These are phyloP conservation scores for Hirtodrosophila alboralis DNA, from an alignment of 2,888 invertebrate genomes.

Conservation along the genomic window DNA sequence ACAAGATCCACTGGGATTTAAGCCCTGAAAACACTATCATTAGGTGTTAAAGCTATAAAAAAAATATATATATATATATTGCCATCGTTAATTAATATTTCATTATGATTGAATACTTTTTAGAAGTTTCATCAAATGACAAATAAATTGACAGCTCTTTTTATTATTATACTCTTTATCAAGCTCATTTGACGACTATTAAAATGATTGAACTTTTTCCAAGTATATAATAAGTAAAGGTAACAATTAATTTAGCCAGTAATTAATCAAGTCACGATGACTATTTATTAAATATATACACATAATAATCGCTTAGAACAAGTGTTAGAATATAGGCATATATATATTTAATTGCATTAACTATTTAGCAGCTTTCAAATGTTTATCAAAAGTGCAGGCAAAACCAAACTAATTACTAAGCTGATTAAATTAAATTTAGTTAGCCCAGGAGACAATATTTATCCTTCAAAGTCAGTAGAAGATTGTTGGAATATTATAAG, in stretches of 20 bases:
- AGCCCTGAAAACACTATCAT: too few species aligned
- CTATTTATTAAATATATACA: neutral
- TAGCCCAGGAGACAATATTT: slow-evolving; percentile 10
- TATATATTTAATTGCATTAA: slow-evolving; percentile 35
- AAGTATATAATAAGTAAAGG: neutral
- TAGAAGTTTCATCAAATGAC: too few species aligned
- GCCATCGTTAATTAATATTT: too few species aligned
- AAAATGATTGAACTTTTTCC: neutral
- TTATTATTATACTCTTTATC: too few species aligned
- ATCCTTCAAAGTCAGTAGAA: slow-evolving; percentile 1
- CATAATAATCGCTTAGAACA: slow-evolving; percentile 1
- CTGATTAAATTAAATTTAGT: slow-evolving; percentile 53
- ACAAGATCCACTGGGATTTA: too few species aligned
- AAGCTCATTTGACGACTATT: too few species aligned
- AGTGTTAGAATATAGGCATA: too few species aligned
- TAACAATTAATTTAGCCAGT: neutral
- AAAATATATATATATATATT: too few species aligned
- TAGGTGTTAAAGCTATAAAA: too few species aligned
- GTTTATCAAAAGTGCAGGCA: slow-evolving; percentile 12
- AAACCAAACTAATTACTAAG: slow-evolving; percentile 42
- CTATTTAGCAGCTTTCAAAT: slow-evolving; percentile 28
- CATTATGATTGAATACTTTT: neutral
- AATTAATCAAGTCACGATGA: neutral
- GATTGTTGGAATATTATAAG: slow-evolving; percentile 5
- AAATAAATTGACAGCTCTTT: too few species aligned